Evolutionary conservation across 2,888 invertebrate species (phyloP).

Genomic region (Apotomis capreana): DNA sequence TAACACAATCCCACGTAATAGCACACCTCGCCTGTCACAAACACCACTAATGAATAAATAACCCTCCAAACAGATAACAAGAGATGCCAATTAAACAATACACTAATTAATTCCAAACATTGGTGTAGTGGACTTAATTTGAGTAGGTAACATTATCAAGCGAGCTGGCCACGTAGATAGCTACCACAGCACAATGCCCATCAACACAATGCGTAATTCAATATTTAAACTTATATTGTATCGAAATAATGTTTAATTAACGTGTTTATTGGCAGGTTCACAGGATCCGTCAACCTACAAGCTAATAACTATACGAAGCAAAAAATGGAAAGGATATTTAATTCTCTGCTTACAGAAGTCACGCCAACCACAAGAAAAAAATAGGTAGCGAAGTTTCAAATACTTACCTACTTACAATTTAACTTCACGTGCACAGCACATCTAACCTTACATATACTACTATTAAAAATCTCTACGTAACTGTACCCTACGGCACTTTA

Average conservation of each 20-base stretch:
- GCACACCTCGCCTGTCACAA: slow-evolving; percentile 70
- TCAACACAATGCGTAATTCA: slow-evolving; percentile 57
- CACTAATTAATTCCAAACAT: slow-evolving; percentile 84
- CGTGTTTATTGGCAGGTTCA: slow-evolving; percentile 12
- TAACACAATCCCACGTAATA: slow-evolving; percentile 55
- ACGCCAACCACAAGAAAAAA: too few relatives aligned
- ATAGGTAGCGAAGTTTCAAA: too few relatives aligned
- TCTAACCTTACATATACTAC: too few relatives aligned
- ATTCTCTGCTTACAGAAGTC: too few relatives aligned
- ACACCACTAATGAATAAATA: slow-evolving; percentile 82
- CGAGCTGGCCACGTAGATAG: slow-evolving; percentile 52
- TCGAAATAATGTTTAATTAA: slow-evolving; percentile 36
- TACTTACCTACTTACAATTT: too few relatives aligned
- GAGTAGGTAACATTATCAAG: slow-evolving; percentile 71
- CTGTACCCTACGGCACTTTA: not conserved
- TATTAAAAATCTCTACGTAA: not conserved
- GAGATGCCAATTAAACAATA: slow-evolving; percentile 84
- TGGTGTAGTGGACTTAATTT: slow-evolving; percentile 83
- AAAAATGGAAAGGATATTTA: too few relatives aligned
- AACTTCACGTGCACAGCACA: too few relatives aligned
- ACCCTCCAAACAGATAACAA: slow-evolving; percentile 83
- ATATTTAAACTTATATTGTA: slow-evolving; percentile 55
- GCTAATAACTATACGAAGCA: not conserved
- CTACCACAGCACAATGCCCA: slow-evolving; percentile 53
- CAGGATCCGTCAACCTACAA: not conserved